These are phyloP conservation scores for Meandrina meandrites DNA, from an alignment of 92 coral and sea anemone genomes.

Conservation along the genomic window DNA sequence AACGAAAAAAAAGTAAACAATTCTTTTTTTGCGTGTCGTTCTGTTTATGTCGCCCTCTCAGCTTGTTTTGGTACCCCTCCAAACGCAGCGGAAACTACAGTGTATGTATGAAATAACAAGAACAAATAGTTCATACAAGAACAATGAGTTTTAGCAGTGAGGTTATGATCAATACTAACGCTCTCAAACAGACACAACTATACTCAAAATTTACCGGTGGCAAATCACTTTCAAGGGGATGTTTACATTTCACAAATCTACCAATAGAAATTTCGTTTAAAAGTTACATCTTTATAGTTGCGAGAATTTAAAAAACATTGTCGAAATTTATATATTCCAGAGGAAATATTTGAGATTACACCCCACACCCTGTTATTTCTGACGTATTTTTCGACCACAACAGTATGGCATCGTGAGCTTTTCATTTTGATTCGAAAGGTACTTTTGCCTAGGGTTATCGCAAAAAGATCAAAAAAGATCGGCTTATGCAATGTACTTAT, in stretches of 20 bases:
- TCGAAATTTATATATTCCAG: background rate
- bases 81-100: background rate
- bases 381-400: background rate
- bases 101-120: background rate
- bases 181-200: background rate
- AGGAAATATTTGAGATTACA: constrained; percentile 21
- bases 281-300: background rate
- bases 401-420: background rate
- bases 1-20: background rate
- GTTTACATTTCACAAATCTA: background rate
- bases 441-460: background rate
- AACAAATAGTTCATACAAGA: background rate
- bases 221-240: background rate
- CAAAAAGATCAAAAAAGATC: constrained; percentile 11
- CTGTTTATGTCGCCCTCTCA: background rate
- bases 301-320: background rate
- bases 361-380: background rate
- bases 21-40: background rate
- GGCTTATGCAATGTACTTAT: constrained; percentile 11
- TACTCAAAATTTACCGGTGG: background rate
- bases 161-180: background rate
- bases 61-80: background rate
- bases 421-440: background rate
- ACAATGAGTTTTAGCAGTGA: background rate
- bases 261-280: background rate